These are phyloP conservation scores for Scaptomyza hsui DNA, from an alignment of 1,140 invertebrate species.

Conservation along the genomic window DNA sequence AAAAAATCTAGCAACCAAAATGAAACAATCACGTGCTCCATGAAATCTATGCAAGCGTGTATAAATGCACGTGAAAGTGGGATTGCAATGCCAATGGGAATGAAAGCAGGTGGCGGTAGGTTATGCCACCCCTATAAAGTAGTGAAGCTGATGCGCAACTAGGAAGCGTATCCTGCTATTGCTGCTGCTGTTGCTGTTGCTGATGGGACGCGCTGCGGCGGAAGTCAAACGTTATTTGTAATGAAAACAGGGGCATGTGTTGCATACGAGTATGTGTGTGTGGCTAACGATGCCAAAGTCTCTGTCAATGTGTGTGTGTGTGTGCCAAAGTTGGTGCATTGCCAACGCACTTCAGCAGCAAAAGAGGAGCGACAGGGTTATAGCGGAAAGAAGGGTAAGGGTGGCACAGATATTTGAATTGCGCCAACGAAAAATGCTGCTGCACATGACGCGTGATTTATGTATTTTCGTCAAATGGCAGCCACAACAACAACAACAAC, in stretches of 20 bases:
- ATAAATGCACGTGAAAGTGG: conserved; percentile 79
- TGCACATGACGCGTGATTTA: conserved; percentile 82
- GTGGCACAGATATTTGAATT: conserved; percentile 68
- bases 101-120: conserved; percentile 37
- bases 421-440: conserved; percentile 64
- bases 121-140: no score
- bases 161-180: conserved; percentile 17
- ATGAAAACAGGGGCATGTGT: conserved; percentile 80
- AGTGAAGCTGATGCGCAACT: conserved; percentile 14
- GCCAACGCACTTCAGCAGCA: conserved; percentile 71
- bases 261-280: conserved; percentile 37
- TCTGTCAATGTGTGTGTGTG: conserved; percentile 17
- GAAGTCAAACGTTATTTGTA: conserved; percentile 82
- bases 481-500: conserved; percentile 54
- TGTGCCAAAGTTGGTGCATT: conserved; percentile 69
- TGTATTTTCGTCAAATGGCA: conserved; percentile 82
- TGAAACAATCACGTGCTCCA: conserved; percentile 81
- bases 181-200: conserved; percentile 15
- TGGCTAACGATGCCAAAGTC: conserved; percentile 50
- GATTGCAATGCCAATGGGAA: conserved; percentile 59
- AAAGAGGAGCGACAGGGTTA: conserved; percentile 15
- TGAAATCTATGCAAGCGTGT: conserved; percentile 79
- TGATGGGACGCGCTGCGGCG: conserved; percentile 60
- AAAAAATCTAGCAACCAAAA: conserved; percentile 69
- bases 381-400: background rate